Evolutionary conservation across 1,140 invertebrate species (phyloP).

Genomic region (Steinernema feltiae): DNA sequence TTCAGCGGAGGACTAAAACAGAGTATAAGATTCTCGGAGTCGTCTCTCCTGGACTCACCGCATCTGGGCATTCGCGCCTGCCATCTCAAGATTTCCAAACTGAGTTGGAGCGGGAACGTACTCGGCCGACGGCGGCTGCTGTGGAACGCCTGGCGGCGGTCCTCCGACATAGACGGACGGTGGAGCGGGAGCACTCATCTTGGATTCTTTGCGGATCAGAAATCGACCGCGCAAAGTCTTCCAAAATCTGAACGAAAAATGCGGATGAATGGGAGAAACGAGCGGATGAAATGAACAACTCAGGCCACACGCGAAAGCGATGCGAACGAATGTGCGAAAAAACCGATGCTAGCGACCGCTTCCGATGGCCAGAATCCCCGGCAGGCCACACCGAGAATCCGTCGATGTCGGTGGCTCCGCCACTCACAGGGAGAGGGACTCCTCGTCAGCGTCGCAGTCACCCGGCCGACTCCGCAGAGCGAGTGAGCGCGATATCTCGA

Average conservation of each 20-base stretch:
- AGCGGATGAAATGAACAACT: not conserved
- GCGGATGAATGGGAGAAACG: not conserved
- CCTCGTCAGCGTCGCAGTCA: no score
- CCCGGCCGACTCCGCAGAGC: not conserved
- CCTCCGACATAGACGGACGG: not conserved
- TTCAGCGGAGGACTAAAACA: not conserved
- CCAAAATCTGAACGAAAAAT: not conserved
- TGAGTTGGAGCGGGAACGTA: constrained; percentile 3
- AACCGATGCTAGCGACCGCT: not conserved
- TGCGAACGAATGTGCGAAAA: not conserved
- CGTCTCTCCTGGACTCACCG: not conserved
- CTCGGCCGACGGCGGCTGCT: not conserved
- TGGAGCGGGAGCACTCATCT: not conserved
- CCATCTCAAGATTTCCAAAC: constrained; percentile 2
- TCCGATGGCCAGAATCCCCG: no score
- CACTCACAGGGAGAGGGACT: no score
- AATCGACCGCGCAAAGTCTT: not conserved
- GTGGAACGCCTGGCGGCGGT: not conserved
- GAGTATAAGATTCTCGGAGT: not conserved
- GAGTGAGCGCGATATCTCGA: not conserved
- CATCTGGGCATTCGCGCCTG: not conserved
- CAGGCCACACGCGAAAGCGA: not conserved
- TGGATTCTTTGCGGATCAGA: not conserved
- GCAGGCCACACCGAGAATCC: no score
- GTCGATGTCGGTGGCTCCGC: no score